Evolutionary conservation across 2,113 vertebrate species (phyloP).

Genomic region (Daphoenositta chrysoptera): DNA sequence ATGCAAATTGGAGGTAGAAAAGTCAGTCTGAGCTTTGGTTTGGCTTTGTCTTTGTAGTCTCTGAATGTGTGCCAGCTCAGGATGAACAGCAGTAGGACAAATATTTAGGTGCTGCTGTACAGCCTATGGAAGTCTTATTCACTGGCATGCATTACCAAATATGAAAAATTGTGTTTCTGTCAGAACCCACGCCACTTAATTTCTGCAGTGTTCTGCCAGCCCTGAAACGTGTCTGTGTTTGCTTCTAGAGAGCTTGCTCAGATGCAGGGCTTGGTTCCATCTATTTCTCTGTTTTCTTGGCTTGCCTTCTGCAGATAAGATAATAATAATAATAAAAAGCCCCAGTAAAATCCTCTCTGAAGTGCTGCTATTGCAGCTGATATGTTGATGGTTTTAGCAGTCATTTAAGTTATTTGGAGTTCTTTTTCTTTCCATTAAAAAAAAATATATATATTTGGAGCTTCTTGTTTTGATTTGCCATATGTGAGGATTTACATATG

Average conservation of each 20-base stretch:
- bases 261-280: background rate
- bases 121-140: conserved; percentile 22
- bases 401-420: background rate
- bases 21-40: conserved; percentile 43
- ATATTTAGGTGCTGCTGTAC: conserved; percentile 37
- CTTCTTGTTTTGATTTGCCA: background rate
- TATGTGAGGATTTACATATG: background rate
- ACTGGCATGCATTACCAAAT: background rate
- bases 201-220: conserved; percentile 7
- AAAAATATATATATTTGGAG: background rate
- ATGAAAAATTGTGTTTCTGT: background rate
- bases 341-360: background rate
- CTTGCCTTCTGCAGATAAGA: background rate
- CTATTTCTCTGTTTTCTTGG: background rate
- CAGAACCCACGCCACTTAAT: background rate
- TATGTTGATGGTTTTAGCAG: background rate
- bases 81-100: conserved; percentile 33
- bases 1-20: conserved; percentile 32
- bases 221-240: background rate
- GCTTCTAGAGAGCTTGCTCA: background rate
- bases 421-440: background rate
- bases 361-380: background rate
- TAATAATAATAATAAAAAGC: background rate
- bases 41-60: conserved; percentile 29
- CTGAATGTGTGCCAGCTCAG: conserved; percentile 18